Evolutionary conservation across 2,797 vertebrate genomes (phyloP).

Genomic region (Sebastes kiyomatsui): DNA sequence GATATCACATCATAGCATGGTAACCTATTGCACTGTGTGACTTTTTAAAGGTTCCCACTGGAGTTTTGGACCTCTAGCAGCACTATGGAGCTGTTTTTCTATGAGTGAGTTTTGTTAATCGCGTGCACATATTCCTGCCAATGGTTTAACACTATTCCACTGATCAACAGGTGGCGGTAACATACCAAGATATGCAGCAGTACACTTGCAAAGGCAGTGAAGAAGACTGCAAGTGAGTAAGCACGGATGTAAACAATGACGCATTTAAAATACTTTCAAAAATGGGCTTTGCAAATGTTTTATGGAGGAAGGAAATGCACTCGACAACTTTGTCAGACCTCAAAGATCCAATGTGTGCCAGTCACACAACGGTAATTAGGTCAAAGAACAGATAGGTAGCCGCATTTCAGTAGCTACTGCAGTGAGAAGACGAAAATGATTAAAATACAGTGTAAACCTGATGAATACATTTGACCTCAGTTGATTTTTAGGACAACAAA

Average conservation of each 20-base stretch:
- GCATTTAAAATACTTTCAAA: not conserved
- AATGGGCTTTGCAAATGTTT: not conserved
- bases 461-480: constrained; percentile 19
- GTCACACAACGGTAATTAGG: not conserved
- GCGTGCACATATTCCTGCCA: not conserved
- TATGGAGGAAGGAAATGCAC: not conserved
- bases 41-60: not conserved
- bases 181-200: too few relatives aligned
- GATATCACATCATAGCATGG: not conserved
- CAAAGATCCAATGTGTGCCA: not conserved
- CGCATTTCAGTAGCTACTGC: not conserved
- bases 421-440: not conserved
- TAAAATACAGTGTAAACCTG: not conserved
- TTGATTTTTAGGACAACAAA: constrained; percentile 29
- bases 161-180: not conserved
- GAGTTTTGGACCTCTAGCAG: not conserved
- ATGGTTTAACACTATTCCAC: not conserved
- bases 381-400: not conserved
- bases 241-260: too few relatives aligned
- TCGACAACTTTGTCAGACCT: not conserved
- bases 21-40: not conserved
- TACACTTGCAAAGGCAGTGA: too few relatives aligned
- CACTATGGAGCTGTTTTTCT: not conserved
- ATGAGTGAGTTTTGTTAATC: not conserved
- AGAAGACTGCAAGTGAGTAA: too few relatives aligned